Evolutionary conservation across 53 echinoderm and acorn worm genomes (phyloP).

Genomic region (Mesocentrotus franciscanus): DNA sequence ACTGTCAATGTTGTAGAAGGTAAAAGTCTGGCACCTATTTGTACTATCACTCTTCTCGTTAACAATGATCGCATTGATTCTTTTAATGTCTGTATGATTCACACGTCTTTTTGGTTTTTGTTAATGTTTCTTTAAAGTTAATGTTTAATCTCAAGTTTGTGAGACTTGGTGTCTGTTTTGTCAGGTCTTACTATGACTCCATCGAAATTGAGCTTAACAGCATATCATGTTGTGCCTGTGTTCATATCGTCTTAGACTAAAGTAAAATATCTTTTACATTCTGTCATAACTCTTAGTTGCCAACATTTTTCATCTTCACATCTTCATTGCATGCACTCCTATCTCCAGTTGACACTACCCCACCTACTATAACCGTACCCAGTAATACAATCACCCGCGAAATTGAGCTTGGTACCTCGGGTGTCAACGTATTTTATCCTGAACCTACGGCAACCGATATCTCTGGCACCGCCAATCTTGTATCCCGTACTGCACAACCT

Average conservation of each 20-base stretch:
- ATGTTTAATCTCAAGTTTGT: too few species aligned
- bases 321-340: too few species aligned
- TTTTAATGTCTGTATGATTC: background rate
- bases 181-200: too few species aligned
- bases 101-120: too few species aligned
- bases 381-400: background rate
- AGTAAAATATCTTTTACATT: too few species aligned
- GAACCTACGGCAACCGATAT: slow-evolving; percentile 49
- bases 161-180: background rate
- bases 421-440: slow-evolving; percentile 4
- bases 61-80: background rate
- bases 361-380: background rate
- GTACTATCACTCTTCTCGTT: background rate
- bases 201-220: too few species aligned
- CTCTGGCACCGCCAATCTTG: slow-evolving; percentile 10
- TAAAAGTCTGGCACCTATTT: background rate
- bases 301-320: too few species aligned
- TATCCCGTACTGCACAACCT: slow-evolving; percentile 20
- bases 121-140: too few species aligned
- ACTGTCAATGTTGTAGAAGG: slow-evolving; percentile 57
- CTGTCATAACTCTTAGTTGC: too few species aligned
- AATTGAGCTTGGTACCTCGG: slow-evolving; percentile 7
- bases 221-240: too few species aligned
- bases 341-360: too few species aligned
- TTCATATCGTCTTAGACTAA: too few species aligned